Evolutionary conservation across 1,140 invertebrate genomes (phyloP), one percentile per base, ranked within the genome.

Genomic region (Heliothis subflexa): DNA sequence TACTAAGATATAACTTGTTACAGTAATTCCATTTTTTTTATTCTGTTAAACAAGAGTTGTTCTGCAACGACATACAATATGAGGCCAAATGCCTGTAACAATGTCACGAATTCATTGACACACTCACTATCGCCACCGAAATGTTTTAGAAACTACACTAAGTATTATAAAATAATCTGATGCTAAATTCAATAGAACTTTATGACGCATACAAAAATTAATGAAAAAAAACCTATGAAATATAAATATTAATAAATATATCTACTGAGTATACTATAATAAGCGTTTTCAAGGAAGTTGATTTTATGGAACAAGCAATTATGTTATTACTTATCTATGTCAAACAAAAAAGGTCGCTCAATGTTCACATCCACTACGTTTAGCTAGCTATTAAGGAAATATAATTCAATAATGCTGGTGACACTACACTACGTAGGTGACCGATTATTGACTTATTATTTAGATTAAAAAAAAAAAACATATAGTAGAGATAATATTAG

Each of bases 1-100:
- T 28, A 59, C 55, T 25, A 82, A 66, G 55, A 83, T 57, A 68
- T 70, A 81, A 79, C 62, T 28, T 78, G 61, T 33, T 61, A 33
- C 62, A 21, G n/a, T 45, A 25, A 59, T 28, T 59, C 21, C 25
- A 59, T n/a, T 52, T 18, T 49, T 33, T 75, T 62, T 9, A 64
- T 52, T 64, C 47, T 47, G 45, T 21, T 33, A 28, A 18, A 64
- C 11, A 40, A n/a, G 21, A 5, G 14, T 33, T 62, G 7, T 40
- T 18, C 16, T 47, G 61, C 61, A 64, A 64, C 33, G n/a, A 66
- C 45, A 47, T 21, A 64, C 33, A 1, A 66, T 47, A 47, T 47
- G n/a, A 66, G n/a, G 40, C 62, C 40, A 47, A 52, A 64, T 49
- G 47, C 49, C 49, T 70, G 49, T 59, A 59, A 28, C 55, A 47